Conservation (phyloP, 2,113 vertebrate species). For the Ornithorhynchus anatinus region DNA sequence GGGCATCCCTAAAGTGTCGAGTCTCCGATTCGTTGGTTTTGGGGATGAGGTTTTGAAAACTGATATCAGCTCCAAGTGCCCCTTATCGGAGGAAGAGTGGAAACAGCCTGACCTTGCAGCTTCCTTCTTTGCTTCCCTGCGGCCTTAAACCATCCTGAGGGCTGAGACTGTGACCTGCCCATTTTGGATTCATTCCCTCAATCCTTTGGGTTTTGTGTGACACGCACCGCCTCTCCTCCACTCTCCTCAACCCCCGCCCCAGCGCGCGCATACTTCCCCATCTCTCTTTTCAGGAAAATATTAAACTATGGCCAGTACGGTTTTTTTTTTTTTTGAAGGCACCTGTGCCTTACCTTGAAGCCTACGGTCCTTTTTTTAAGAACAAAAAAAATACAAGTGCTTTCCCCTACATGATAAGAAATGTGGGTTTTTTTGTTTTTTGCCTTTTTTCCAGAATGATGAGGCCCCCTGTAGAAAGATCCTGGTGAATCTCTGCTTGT, state of each 20-base stretch:
- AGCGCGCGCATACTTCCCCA: background rate
- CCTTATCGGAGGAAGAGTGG: background rate
- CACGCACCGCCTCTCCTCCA: background rate
- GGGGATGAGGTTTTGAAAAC: background rate
- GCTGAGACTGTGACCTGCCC: background rate
- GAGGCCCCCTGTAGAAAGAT: too few relatives aligned
- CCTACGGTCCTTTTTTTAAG: too few relatives aligned
- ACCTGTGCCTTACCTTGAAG: conserved; percentile 8
- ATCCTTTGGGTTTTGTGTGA: background rate
- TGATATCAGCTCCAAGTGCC: conserved; percentile 15
- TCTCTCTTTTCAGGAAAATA: background rate
- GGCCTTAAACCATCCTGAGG: background rate
- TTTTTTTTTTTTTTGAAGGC: conserved; percentile 5
- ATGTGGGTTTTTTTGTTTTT: too few relatives aligned
- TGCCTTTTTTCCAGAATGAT: too few relatives aligned
- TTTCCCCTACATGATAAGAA: too few relatives aligned
- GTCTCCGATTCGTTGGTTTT: conserved; percentile 17
- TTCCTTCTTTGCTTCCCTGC: conserved; percentile 20
- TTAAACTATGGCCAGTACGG: background rate
- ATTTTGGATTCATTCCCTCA: background rate
- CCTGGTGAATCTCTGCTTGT: too few relatives aligned
- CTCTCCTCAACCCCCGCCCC: background rate
- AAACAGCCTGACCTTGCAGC: background rate
- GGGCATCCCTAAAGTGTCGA: conserved; percentile 5
- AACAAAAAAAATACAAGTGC: too few relatives aligned